Evolutionary conservation across 2,113 vertebrate species (phyloP), one percentile per base, ranked within the genome.

Genomic region (Festucalex cinctus): DNA sequence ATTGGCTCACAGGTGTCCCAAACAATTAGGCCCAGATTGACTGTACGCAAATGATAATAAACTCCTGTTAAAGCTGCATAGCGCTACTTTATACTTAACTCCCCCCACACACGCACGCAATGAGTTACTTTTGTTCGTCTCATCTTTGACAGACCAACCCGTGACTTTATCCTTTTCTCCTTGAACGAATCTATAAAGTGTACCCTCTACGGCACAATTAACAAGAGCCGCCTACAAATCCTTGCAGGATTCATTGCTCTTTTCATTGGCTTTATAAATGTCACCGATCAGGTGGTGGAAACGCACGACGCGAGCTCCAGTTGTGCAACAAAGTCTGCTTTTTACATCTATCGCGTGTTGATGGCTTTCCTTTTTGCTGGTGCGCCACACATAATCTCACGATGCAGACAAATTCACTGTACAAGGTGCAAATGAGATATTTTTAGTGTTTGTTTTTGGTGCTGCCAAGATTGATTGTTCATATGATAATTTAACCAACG

Each of bases 1-100:
- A 68, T 60, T 56, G 58, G 60, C 41, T 69, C 43, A 28, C 35
- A 56, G 65, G 37, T 62, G 54, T 71, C 68, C 44, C 51, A 37
- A 57, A 74, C 75, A 75, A 70, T 24, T 61, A 35, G 54, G 24
- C 14, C 39, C 28, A 51, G 44, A 65, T 65, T 36, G 44, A 65
- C 41, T 20, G 37, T 28, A 48, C 12, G 13, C 49, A 19, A 61
- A n/a, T 43, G 24, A 28, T 22, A 37, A 16, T 0, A 63, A 56
- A 32, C 26, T 79, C 65, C 36, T 46, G 22, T 51, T 62, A 61
- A 64, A 71, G 63, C 63, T 53, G 10, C 20, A 6, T 14, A 39
- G n/a, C 35, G 13, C 59, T 6, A 41, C 20, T 41, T 22, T 61
- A 41, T n/a, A 22, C 8, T 58, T 20, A 1, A 17, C 19, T 35